Percentiles rank a stretch among this genome's conserved stretches.
Conservation (phyloP, 2,888 invertebrate genomes). For the Litoditis marina region DNA sequence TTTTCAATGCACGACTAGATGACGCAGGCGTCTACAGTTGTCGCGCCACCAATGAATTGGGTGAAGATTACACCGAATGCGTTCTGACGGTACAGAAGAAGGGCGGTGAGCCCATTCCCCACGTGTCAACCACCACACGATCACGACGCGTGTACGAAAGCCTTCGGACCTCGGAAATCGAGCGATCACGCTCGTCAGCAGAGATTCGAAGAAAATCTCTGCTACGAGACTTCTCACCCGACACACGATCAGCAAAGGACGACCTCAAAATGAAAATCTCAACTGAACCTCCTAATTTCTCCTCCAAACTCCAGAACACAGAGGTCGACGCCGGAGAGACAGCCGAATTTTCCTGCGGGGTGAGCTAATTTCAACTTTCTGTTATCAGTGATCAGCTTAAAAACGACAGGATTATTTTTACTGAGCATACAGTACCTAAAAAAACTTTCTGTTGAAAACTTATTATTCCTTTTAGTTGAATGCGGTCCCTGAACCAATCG, state of each 20-base stretch:
- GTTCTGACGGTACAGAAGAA: conserved; percentile 88
- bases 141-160: conserved; percentile 19
- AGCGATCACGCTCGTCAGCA: conserved; percentile 34
- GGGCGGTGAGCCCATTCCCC: conserved; percentile 46
- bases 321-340: conserved; percentile 37
- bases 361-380: too few species aligned
- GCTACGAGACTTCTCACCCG: conserved; percentile 29
- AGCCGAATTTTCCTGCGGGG: conserved; percentile 42
- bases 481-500: conserved; percentile 61
- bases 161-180: conserved; percentile 11
- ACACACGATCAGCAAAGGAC: conserved; percentile 34
- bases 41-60: conserved; percentile 86
- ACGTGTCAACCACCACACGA: conserved; percentile 9
- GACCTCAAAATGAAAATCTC: conserved; percentile 35
- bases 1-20: conserved; percentile 84
- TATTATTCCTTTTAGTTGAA: conserved; percentile 22
- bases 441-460: too few species aligned
- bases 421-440: too few species aligned
- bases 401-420: too few species aligned
- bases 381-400: too few species aligned
- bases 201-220: conserved; percentile 34
- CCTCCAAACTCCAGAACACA: conserved; percentile 32
- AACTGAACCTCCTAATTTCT: conserved; percentile 43
- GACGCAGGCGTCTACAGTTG: conserved; percentile 96
- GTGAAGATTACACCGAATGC: conserved; percentile 89